Evolutionary conservation across 2,888 invertebrate genomes (phyloP), one percentile per base, ranked within the genome.

Genomic region (Parnassius apollo): DNA sequence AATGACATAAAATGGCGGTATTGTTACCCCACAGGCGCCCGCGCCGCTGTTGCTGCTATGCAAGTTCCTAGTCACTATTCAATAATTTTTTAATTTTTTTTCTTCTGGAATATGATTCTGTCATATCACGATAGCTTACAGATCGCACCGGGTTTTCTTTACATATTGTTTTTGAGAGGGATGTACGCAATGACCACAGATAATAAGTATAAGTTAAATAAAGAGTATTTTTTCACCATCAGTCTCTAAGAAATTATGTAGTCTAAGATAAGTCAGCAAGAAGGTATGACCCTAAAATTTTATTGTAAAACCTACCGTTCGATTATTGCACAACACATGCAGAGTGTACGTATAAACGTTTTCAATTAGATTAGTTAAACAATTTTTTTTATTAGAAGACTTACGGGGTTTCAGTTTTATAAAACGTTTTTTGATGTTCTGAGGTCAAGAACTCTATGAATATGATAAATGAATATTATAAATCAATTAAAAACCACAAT

Each of bases 321-420:
- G 77, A 84, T 88, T 90, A 91, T 89, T 90, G 88, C 89, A 91
- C 88, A 88, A 88, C 90, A 86, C 88, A 85, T 83, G 85, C 85
- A 81, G 82, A 82, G 81, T 78, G 85, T 91, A 89, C 88, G 88
- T 88, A 91, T 91, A 76, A 77, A 80, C 76, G 84, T 85, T 86
- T 73, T 73, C 63, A 64, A 65, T 68, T 61, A 66, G 67, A 50
- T 69, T 73, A 68, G 66, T 66, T 74, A 77, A 74, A 59, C 42
- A 35, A 51, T 72, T 75, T 77, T 9, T 9, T 76, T 74, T 78
- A 75, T 75, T 76, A 78, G 1, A 44, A 44, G 44, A 44, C 11
- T 44, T 44, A 11, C 44, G 44, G 44, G 44, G 11, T 44, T 10
- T 11, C 44, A 11, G 11, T 11, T 1, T 11, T 11, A 44, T 11